phyloP scores from a whole-genome alignment of 2,797 vertebrate genomes.

The Pogoniulus pusillus region DNA sequence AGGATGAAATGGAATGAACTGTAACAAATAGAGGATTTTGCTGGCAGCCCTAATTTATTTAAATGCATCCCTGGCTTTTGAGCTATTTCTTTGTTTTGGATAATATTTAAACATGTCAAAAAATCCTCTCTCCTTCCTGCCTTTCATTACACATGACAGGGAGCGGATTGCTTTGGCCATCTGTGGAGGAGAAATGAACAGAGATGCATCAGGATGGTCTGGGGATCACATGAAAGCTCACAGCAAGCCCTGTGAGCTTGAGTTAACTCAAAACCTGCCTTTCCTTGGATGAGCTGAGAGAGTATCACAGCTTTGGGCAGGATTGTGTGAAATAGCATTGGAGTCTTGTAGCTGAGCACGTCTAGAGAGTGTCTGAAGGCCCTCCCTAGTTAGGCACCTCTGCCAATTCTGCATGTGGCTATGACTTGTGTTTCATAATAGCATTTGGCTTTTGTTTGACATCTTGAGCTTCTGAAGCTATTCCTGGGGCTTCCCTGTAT shows the following conservation, averaged over 20 bases:
- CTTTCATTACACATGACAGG: slow-evolving; percentile 16
- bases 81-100: slow-evolving; percentile 55
- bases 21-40: slow-evolving; percentile 16
- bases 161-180: neutral
- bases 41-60: slow-evolving; percentile 14
- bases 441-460: slow-evolving; percentile 1
- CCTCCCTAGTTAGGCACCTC: neutral
- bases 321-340: neutral
- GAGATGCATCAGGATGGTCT: neutral
- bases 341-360: neutral
- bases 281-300: neutral
- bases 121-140: slow-evolving; percentile 12
- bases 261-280: neutral
- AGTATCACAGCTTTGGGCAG: neutral
- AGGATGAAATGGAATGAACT: slow-evolving; percentile 22
- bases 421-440: neutral
- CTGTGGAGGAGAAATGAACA: neutral
- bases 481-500: neutral
- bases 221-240: neutral
- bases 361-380: neutral
- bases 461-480: neutral
- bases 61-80: slow-evolving; percentile 18
- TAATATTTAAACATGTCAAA: slow-evolving; percentile 24
- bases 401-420: neutral
- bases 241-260: neutral